These are phyloP conservation scores for Meta bourneti DNA, from an alignment of 2,888 invertebrate species.

Conservation along the genomic window DNA sequence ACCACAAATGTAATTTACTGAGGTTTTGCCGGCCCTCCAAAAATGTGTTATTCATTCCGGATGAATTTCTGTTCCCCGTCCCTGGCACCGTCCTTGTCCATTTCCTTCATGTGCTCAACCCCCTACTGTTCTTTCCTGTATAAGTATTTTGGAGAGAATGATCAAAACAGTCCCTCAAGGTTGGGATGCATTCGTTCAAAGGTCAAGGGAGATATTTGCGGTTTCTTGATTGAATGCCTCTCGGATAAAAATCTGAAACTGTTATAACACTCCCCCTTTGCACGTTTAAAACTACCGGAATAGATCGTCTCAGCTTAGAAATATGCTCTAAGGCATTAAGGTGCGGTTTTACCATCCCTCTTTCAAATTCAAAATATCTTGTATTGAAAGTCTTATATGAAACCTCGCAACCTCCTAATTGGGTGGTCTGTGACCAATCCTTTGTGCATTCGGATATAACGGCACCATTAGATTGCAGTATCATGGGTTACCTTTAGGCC, in stretches of 20 bases:
- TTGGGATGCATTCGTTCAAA: not conserved
- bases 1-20: not conserved
- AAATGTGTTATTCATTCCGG: not conserved
- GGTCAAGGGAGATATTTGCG: constrained; percentile 17
- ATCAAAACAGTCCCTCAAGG: not conserved
- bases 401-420: no score
- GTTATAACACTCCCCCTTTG: not conserved
- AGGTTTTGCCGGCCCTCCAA: not conserved
- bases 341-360: not conserved
- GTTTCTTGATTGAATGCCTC: constrained; percentile 42
- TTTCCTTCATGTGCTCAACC: not conserved
- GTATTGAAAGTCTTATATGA: no score
- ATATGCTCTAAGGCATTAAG: not conserved
- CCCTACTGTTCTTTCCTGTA: constrained; percentile 10
- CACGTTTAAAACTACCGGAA: not conserved
- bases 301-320: not conserved
- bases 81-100: constrained; percentile 3
- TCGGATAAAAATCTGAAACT: not conserved
- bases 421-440: no score
- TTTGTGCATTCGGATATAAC: no score
- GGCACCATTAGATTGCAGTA: no score
- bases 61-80: not conserved
- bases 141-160: not conserved
- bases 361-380: no score
- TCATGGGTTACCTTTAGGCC: no score